Evolutionary conservation across 1,140 invertebrate genomes (phyloP).

Genomic region (Ips typographus): DNA sequence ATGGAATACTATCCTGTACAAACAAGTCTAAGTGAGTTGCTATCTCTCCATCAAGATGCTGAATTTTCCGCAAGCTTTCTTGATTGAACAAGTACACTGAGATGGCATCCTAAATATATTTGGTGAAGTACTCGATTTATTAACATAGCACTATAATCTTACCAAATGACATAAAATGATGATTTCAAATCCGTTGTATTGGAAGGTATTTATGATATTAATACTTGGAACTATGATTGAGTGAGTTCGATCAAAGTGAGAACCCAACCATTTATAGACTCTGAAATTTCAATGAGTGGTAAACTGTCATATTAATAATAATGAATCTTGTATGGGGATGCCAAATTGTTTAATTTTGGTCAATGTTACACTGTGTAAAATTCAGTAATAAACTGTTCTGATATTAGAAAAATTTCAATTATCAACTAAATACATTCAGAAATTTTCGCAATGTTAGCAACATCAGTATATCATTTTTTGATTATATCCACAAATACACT

Average conservation of each 20-base stretch:
- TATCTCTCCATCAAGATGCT: constrained; percentile 29
- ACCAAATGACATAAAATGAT: too few relatives aligned
- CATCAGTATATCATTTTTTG: not conserved
- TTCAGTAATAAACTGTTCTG: not conserved
- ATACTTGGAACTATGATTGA: too few relatives aligned
- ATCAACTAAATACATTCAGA: not conserved
- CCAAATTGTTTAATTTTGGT: not conserved
- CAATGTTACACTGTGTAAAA: not conserved
- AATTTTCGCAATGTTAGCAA: not conserved
- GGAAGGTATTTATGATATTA: too few relatives aligned
- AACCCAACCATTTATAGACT: constrained; percentile 40
- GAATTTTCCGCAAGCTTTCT: constrained; percentile 36
- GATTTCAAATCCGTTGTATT: too few relatives aligned
- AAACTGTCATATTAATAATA: not conserved
- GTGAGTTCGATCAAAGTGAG: constrained; percentile 43
- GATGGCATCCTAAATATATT: too few relatives aligned
- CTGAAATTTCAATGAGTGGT: constrained; percentile 30
- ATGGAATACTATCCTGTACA: constrained; percentile 14
- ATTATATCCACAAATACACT: not conserved
- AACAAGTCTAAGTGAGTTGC: constrained; percentile 31
- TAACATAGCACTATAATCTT: too few relatives aligned
- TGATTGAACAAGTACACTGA: constrained; percentile 39
- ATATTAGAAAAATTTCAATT: not conserved
- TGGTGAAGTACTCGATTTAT: too few relatives aligned
- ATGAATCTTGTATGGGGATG: not conserved